Evolutionary conservation across 2,797 vertebrate species (phyloP).

Genomic region (Myioborus miniatus): DNA sequence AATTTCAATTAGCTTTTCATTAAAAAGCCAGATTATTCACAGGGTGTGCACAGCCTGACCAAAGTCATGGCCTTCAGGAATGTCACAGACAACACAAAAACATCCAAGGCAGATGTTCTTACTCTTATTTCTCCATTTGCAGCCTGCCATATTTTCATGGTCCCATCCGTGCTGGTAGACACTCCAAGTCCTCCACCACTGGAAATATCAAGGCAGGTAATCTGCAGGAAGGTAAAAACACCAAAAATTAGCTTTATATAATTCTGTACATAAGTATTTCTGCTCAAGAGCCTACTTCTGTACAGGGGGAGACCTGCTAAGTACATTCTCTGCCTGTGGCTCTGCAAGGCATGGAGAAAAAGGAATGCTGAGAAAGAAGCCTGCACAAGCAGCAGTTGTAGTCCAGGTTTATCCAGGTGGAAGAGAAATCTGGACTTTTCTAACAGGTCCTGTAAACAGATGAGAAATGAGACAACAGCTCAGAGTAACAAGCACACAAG

Average conservation of each 20-base stretch:
- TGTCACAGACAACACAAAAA: background rate
- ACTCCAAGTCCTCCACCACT: constrained; percentile 78
- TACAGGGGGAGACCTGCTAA: background rate
- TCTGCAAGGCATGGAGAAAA: background rate
- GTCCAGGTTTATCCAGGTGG: background rate
- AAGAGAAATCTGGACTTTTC: background rate
- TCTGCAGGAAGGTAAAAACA: constrained; percentile 50
- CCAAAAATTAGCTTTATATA: background rate
- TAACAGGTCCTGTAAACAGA: background rate
- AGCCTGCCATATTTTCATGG: constrained; percentile 83
- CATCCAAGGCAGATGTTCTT: constrained; percentile 25
- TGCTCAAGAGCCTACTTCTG: background rate
- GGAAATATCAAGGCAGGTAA: constrained; percentile 79
- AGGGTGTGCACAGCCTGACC: fast-evolving
- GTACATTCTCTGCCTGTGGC: background rate
- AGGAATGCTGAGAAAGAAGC: background rate
- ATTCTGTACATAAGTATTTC: background rate
- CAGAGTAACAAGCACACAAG: background rate
- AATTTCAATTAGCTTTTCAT: background rate
- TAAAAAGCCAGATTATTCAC: background rate
- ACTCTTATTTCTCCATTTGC: constrained; percentile 81
- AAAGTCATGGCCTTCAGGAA: fast-evolving
- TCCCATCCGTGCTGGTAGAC: constrained; percentile 77
- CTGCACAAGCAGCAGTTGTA: background rate
- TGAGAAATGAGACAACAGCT: background rate